Evolutionary conservation across 2,888 invertebrate genomes (phyloP).

Genomic region (Limnephilus marmoratus): DNA sequence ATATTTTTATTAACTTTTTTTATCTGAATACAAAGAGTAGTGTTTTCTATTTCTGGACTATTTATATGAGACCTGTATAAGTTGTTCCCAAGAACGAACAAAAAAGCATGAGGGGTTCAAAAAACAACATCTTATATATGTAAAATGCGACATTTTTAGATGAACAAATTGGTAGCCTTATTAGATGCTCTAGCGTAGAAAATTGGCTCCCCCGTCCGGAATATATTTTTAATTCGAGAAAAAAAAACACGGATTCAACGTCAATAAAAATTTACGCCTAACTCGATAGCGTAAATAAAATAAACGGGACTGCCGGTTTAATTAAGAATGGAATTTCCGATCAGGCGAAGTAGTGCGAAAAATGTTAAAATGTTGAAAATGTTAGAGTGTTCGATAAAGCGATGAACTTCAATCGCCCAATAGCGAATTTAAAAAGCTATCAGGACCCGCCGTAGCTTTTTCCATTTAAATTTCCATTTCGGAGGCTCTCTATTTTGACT

Average conservation of each 20-base stretch:
- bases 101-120: not conserved
- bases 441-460: slow-evolving; percentile 9
- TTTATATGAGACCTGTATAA: no score
- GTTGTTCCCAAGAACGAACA: no score
- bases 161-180: not conserved
- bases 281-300: not conserved
- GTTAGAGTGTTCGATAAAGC: not conserved
- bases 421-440: slow-evolving; percentile 48
- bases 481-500: slow-evolving; percentile 45
- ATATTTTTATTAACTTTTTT: no score
- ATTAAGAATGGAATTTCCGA: not conserved
- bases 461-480: slow-evolving; percentile 46
- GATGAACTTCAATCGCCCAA: slow-evolving; percentile 42
- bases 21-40: no score
- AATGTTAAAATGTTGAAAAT: not conserved
- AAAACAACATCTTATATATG: not conserved
- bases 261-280: not conserved
- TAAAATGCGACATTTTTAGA: not conserved
- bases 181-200: not conserved
- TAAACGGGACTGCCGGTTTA: not conserved
- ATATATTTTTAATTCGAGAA: not conserved
- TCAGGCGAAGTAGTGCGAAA: not conserved
- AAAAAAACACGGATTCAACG: not conserved
- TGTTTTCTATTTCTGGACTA: no score
- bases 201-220: not conserved